Conservation (phyloP, 2,888 invertebrate species). For the Tuta absoluta region DNA sequence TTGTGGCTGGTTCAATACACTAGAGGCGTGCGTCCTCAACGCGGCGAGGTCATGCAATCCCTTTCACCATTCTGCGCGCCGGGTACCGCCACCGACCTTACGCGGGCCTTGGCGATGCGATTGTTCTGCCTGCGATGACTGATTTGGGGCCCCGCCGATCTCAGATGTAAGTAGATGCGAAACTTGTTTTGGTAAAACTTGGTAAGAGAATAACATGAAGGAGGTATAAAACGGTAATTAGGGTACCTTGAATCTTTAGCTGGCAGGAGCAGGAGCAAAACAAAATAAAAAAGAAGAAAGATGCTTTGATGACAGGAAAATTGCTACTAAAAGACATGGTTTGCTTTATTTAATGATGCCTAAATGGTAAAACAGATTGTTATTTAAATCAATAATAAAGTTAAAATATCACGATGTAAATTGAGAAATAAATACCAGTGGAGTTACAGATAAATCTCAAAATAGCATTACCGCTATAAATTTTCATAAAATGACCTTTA, state of each 20-base stretch:
- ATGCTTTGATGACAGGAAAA: too few relatives aligned
- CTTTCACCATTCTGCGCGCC: constrained; percentile 74
- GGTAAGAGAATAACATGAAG: neutral
- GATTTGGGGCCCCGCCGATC: constrained; percentile 24
- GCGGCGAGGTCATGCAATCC: constrained; percentile 68
- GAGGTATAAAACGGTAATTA: neutral
- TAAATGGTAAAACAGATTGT: neutral
- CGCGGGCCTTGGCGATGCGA: constrained; percentile 66
- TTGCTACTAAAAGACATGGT: too few relatives aligned
- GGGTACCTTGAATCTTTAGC: neutral
- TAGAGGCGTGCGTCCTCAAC: constrained; percentile 31
- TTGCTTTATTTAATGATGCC: too few relatives aligned
- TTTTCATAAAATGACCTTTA: neutral
- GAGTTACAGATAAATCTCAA: neutral
- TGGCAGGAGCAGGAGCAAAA: neutral
- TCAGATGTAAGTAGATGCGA: neutral
- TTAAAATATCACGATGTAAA: neutral
- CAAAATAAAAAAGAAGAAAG: neutral
- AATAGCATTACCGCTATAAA: neutral
- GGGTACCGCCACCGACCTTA: constrained; percentile 64
- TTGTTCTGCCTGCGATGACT: constrained; percentile 32
- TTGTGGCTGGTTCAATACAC: constrained; percentile 32
- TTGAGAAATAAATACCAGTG: neutral
- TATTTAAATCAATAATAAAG: neutral
- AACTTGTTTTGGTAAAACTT: neutral